Evolutionary conservation across 2,113 vertebrate species (phyloP), one percentile per base, ranked within the genome.

Genomic region (Colinus virginianus): DNA sequence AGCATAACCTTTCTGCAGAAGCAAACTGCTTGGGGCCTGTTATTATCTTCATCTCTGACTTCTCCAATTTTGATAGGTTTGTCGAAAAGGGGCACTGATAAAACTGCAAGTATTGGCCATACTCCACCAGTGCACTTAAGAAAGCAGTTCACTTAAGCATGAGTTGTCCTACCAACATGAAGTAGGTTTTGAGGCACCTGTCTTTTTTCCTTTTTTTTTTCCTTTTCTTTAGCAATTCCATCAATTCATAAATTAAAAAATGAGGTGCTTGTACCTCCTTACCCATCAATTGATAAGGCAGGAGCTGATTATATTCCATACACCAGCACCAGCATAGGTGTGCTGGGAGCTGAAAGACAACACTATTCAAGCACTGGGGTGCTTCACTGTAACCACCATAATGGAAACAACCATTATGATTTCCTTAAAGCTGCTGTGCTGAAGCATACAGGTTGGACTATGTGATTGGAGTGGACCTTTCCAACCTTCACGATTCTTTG

Each of bases 21-120:
- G 28, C 45, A 61, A 87, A 62, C 25, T 55, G 0, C 13, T 74
- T 38, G 64, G 19, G 12, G 15, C 12, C 76, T 30, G 0, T 26
- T 40, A 7, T 18, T 78, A 12, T 64, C 46, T 69, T 63, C 76
- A 56, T 64, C 69, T 71, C 79, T 61, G 64, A 23, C 61, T 64
- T 61, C 16, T 62, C 53, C 49, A 6, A 0, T 77, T 94, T 75
- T 68, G 67, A 43, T 67, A 26, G 42, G 38, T 64, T 87, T 83
- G 82, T 40, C 70, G 81, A 51, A 93, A 87, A 87, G 70, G 7
- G 12, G 34, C 43, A 19, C 71, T 71, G 84, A 68, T 67, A 76
- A 94, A 34, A 15, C 56, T 46, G 32, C 61, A 45, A 62, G 40
- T 5, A 12, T 75, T 88, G 76, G 82, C 82, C 56, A 7, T 13